Percentiles rank a stretch among this genome's conserved stretches.
phyloP scores from a whole-genome alignment of 2,797 vertebrate genomes.

The Serranus cabrilla region DNA sequence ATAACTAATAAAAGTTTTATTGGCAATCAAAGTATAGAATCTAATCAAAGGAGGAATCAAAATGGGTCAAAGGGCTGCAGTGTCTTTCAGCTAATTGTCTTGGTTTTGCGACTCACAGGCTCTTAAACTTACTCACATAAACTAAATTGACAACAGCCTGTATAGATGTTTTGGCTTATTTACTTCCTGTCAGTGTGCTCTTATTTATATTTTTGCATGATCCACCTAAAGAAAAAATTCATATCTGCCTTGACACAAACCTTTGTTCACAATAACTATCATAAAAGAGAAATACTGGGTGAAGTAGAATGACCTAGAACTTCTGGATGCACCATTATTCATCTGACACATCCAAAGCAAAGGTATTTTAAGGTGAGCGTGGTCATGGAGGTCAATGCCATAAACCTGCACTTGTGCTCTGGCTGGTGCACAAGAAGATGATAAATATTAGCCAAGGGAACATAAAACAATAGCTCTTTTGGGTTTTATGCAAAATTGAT shows the following conservation, averaged over 20 bases:
- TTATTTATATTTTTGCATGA: not conserved
- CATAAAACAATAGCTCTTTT: conserved; percentile 75
- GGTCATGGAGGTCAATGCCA: conserved; percentile 55
- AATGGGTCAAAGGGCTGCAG: not conserved
- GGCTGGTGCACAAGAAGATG: conserved; percentile 69
- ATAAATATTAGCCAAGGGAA: conserved; percentile 74
- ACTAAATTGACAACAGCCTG: too few relatives aligned
- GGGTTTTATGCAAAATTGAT: conserved; percentile 66
- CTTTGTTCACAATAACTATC: conserved; percentile 1
- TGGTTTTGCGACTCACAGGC: not conserved
- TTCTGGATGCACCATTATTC: conserved; percentile 31
- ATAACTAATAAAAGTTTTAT: too few relatives aligned
- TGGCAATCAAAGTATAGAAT: too few relatives aligned
- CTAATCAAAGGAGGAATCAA: not conserved
- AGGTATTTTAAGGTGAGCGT: conserved; percentile 74
- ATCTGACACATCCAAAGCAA: conserved; percentile 42
- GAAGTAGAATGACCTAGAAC: not conserved
- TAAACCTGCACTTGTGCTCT: conserved; percentile 74
- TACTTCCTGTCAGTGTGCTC: not conserved
- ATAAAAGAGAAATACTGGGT: not conserved
- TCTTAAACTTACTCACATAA: too few relatives aligned
- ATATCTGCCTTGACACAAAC: not conserved
- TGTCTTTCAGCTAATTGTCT: not conserved
- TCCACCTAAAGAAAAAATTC: not conserved
- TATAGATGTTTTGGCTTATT: not conserved